Evolutionary conservation across 2,113 vertebrate species (phyloP).

Genomic region (Himantopus leucocephalus): DNA sequence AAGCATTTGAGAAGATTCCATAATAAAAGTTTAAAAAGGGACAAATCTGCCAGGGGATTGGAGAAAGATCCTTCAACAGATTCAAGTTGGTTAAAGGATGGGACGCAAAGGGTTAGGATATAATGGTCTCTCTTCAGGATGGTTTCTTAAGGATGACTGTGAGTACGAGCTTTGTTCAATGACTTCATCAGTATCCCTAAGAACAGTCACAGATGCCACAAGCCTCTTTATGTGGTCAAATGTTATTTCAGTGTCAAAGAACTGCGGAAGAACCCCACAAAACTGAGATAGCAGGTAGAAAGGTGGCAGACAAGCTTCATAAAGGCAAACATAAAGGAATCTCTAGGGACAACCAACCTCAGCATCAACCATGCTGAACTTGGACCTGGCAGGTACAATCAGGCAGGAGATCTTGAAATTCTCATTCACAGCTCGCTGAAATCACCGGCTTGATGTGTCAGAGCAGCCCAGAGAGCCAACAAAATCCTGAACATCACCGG

Average conservation of each 20-base stretch:
- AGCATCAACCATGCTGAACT: neutral
- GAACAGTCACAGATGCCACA: neutral
- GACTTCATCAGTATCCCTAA: neutral
- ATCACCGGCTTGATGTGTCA: neutral
- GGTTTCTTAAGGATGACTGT: neutral
- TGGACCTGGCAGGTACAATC: neutral
- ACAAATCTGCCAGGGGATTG: neutral
- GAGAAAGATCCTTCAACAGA: neutral
- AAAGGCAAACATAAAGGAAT: neutral
- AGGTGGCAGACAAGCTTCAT: neutral
- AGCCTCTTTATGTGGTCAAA: neutral
- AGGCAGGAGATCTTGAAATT: neutral
- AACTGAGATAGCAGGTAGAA: neutral
- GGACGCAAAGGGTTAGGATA: neutral
- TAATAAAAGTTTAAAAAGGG: neutral
- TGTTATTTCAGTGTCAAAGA: neutral
- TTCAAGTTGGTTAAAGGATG: neutral
- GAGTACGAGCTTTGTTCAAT: neutral
- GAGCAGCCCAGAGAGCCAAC: neutral
- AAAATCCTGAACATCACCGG: neutral
- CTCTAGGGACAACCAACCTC: neutral
- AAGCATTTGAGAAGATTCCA: neutral
- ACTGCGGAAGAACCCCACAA: neutral
- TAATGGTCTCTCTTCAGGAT: neutral
- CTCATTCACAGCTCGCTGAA: neutral